Percentiles rank a stretch among this genome's conserved stretches.
Evolutionary conservation across 2,113 vertebrate genomes (phyloP).

Genomic region (Scomber scombrus): DNA sequence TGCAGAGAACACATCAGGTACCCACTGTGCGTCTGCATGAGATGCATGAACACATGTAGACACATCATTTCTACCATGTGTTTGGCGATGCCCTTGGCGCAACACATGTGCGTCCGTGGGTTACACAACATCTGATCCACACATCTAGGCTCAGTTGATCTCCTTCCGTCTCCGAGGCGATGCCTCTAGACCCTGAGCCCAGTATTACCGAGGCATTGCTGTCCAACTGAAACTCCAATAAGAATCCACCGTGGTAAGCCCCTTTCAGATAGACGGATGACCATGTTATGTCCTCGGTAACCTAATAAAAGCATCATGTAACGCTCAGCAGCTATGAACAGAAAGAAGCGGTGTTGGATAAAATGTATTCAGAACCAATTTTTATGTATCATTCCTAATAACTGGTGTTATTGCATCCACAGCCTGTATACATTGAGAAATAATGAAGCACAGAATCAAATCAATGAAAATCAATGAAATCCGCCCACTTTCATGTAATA

Average conservation of each 20-base stretch:
- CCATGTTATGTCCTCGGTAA: constrained; percentile 61
- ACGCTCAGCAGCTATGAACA: constrained; percentile 44
- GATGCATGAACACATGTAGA: constrained; percentile 54
- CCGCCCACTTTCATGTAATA: constrained; percentile 64
- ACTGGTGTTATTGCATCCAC: constrained; percentile 64
- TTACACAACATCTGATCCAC: constrained; percentile 57
- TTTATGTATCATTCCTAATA: constrained; percentile 66
- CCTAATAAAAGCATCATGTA: constrained; percentile 49
- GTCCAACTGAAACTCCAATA: constrained; percentile 69
- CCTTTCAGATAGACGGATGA: constrained; percentile 52
- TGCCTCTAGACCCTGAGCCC: constrained; percentile 45
- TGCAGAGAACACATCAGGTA: constrained; percentile 39
- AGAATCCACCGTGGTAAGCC: constrained; percentile 26
- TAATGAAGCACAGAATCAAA: constrained; percentile 68
- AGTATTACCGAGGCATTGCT: constrained; percentile 43
- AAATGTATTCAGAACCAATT: constrained; percentile 58
- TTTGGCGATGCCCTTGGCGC: constrained; percentile 6
- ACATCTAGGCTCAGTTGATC: constrained; percentile 16
- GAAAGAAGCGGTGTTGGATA: constrained; percentile 33
- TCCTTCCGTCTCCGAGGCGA: constrained; percentile 9
- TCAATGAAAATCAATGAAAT: constrained; percentile 72
- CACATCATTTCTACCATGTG: constrained; percentile 33
- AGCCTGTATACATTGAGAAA: constrained; percentile 51
- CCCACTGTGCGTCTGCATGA: constrained; percentile 22
- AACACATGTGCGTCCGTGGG: constrained; percentile 27